Base-by-base conservation (phyloP, 2,113 vertebrate genomes). In the Emberiza fucata region DNA sequence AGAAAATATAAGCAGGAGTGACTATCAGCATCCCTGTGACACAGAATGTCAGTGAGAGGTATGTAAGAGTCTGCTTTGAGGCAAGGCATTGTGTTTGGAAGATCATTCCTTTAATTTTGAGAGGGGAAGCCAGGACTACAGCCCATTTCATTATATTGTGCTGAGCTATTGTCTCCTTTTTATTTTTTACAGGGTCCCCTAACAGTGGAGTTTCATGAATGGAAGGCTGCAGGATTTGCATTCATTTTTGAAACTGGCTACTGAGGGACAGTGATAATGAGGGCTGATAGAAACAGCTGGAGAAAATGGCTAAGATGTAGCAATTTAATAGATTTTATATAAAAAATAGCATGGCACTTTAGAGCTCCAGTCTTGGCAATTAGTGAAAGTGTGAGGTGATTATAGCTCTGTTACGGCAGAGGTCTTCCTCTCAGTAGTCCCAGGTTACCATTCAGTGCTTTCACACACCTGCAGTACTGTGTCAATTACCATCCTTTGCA, bases 231-330 rank as follows among this genome's bases (percentile, higher is more conserved):
- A 60, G 65, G 60, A 75, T 40, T 64, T 84, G 56, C 70, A 56
- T 75, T 86, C 7, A 40, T 60, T 88, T 90, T 77, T 35, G 27
- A 85, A 61, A 56, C 27, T 61, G 33, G 16, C 40, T 71, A 3
- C 60, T 28, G 33, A 72, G 70, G 20, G 31, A 57, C 17, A 20
- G 24, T 5, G 3, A 69, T 63, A 91, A 83, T 56, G 23, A 83
- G 42, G 45, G 70, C 48, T 82, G 70, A 72, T 7, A 89, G 54
- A 24, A 94, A 59, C 1, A 5, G 50, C 42, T 86, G 77, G 50
- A 91, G 59, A 90, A 94, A 92, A 87, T 85, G 48, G 53, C 28
- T 29, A 81, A 70, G 31, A 85, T 23, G n/a, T 24, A 82, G 50
- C 21, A 72, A 82, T 71, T 75, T 65, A 68, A 85, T 39, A 76